Evolutionary conservation across 2,888 invertebrate genomes (phyloP).

Genomic region (Meliscaeva auricollis): DNA sequence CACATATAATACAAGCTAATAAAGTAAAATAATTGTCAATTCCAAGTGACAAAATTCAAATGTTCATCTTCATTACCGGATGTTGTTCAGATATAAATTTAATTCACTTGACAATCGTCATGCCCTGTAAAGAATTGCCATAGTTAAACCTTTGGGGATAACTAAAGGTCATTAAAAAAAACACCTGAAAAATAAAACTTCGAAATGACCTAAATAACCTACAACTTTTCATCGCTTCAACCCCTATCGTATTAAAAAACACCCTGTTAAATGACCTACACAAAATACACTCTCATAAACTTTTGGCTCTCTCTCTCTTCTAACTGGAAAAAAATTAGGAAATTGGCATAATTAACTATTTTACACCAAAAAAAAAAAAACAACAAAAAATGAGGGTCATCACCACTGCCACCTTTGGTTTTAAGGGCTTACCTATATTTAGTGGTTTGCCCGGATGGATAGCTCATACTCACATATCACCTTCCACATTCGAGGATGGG

Average conservation of each 20-base stretch:
- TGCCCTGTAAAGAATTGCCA: too few relatives aligned
- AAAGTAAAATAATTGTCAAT: too few relatives aligned
- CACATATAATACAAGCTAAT: too few relatives aligned
- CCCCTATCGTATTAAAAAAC: not conserved
- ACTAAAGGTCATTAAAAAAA: too few relatives aligned
- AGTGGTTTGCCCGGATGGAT: not conserved
- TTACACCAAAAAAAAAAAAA: conserved; percentile 29
- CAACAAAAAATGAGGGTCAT: not conserved
- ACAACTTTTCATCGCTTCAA: not conserved
- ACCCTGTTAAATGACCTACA: not conserved
- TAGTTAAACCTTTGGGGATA: too few relatives aligned
- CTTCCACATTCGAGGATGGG: conserved; percentile 41
- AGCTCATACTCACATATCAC: conserved; percentile 49
- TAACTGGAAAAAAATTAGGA: conserved; percentile 47
- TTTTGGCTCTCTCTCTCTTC: not conserved
- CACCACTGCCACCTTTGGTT: conserved; percentile 5
- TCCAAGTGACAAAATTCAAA: too few relatives aligned
- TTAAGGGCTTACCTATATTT: conserved; percentile 13
- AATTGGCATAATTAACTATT: conserved; percentile 68
- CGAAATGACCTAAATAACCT: not conserved
- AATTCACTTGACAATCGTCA: too few relatives aligned
- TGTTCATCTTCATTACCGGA: too few relatives aligned
- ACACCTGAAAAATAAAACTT: not conserved
- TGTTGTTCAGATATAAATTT: too few relatives aligned
- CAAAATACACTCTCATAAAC: too few relatives aligned